Percentiles rank a stretch among this genome's conserved stretches.
phyloP scores from a whole-genome alignment of 2,888 invertebrate species.

The Xylocampa areola region DNA sequence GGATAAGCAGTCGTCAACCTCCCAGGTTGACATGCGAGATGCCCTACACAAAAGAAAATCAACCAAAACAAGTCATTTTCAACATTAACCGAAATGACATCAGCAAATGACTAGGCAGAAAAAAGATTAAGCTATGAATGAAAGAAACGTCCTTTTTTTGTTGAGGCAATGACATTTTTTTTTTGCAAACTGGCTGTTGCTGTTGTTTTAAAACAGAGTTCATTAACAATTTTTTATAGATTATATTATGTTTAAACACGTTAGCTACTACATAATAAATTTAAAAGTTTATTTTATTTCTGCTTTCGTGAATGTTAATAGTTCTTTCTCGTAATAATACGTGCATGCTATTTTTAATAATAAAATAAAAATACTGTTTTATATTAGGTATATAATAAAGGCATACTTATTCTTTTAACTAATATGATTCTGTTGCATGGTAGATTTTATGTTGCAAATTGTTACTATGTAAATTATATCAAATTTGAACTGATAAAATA shows the following conservation, averaged over 20 bases:
- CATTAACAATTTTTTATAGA: constrained; percentile 13
- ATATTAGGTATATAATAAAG: too few species aligned
- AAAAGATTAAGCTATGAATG: constrained; percentile 3
- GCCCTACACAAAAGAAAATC: too few species aligned
- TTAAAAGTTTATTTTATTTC: constrained; percentile 18
- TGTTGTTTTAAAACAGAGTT: neutral
- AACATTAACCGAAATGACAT: neutral
- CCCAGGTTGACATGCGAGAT: too few species aligned
- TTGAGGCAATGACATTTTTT: constrained; percentile 3
- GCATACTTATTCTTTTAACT: too few species aligned
- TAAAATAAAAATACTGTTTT: constrained; percentile 14
- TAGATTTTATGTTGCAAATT: too few species aligned
- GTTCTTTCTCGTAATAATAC: constrained; percentile 29
- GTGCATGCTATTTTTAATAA: constrained; percentile 28
- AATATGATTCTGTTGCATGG: too few species aligned
- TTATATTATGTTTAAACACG: constrained; percentile 1
- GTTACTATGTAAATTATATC: too few species aligned
- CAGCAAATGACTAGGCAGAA: neutral
- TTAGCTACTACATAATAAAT: constrained; percentile 8
- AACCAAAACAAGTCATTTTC: constrained; percentile 2
- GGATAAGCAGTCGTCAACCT: too few species aligned
- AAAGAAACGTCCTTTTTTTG: constrained; percentile 8
- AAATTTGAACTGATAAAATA: too few species aligned
- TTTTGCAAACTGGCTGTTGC: neutral
- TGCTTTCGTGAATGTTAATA: constrained; percentile 6